Evolutionary conservation across 2,888 invertebrate genomes (phyloP).

Genomic region (Rotaria socialis): DNA sequence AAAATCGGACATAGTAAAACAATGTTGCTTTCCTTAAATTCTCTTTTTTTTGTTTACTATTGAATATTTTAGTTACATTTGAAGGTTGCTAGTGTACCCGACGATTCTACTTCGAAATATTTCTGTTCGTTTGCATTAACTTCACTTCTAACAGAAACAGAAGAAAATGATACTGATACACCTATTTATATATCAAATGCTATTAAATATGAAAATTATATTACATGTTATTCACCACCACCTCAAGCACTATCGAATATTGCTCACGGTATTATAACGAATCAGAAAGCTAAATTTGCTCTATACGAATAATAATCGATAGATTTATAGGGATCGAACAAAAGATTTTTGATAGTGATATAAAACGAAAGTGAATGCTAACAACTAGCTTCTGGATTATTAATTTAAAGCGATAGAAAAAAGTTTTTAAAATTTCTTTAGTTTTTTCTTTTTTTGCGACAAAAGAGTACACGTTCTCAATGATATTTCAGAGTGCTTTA

Average conservation of each 20-base stretch:
- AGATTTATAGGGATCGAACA: no score
- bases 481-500: no score
- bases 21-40: neutral
- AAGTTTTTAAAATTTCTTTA: no score
- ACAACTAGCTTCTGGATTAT: no score
- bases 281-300: no score
- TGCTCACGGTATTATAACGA: neutral
- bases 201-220: neutral
- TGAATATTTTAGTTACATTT: slow-evolving; percentile 2
- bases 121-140: neutral
- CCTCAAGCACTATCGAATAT: neutral
- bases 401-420: no score
- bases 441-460: no score
- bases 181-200: slow-evolving; percentile 18
- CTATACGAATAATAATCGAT: no score
- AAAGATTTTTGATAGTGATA: no score
- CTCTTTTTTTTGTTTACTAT: neutral
- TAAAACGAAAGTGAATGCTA: no score
- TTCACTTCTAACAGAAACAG: neutral
- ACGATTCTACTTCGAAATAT: neutral
- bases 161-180: neutral
- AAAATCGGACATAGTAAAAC: neutral
- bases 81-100: slow-evolving; percentile 5
- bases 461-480: no score
- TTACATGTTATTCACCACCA: slow-evolving; percentile 21